phyloP scores from a whole-genome alignment of 2,113 vertebrate genomes.

The Phalacrocorax carbo region DNA sequence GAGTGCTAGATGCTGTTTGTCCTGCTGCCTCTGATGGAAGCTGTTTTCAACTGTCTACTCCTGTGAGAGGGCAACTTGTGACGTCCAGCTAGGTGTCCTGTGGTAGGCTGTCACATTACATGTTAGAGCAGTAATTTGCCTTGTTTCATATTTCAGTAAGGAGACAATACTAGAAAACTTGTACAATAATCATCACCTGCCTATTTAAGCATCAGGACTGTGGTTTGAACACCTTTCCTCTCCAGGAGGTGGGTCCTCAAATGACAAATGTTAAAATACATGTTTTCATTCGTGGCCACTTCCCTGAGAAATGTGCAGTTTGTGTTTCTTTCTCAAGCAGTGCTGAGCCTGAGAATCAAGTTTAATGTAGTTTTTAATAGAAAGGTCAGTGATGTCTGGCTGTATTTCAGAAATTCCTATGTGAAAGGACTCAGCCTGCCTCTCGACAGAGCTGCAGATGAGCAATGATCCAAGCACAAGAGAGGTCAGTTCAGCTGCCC shows the following conservation, averaged over 20 bases:
- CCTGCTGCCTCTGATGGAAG: background rate
- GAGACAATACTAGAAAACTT: background rate
- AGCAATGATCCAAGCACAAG: background rate
- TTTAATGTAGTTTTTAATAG: conserved; percentile 50
- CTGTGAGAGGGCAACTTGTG: background rate
- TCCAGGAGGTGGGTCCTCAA: background rate
- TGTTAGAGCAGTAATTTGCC: background rate
- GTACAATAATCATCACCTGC: background rate
- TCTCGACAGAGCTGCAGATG: background rate
- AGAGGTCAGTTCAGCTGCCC: background rate
- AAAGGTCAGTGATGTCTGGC: conserved; percentile 51
- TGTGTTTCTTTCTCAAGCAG: conserved; percentile 39
- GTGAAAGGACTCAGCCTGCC: conserved; percentile 4
- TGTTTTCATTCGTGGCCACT: background rate
- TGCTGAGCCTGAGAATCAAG: conserved; percentile 30
- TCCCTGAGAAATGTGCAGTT: conserved; percentile 41
- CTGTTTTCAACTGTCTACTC: background rate
- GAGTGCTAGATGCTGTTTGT: background rate
- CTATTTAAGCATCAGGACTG: background rate
- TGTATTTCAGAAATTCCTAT: conserved; percentile 44
- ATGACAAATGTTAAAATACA: background rate
- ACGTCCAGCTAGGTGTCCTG: background rate
- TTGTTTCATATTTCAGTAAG: background rate
- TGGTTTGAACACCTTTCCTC: background rate
- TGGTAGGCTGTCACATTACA: background rate